phyloP scores from a whole-genome alignment of 2,113 vertebrate species.

The Nesoenas mayeri region DNA sequence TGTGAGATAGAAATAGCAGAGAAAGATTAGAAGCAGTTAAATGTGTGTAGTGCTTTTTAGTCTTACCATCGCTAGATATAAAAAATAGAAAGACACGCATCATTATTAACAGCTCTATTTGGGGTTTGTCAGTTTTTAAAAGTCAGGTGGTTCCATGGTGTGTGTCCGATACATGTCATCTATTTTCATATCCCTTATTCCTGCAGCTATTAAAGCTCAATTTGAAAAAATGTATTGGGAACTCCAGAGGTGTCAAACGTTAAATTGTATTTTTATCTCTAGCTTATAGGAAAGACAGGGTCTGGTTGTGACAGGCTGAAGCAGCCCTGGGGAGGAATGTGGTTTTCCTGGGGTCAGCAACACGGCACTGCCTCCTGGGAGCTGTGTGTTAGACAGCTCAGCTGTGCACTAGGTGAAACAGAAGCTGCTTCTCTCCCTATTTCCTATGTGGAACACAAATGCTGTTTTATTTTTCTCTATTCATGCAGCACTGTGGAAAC shows the following conservation, averaged over 20 bases:
- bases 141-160: neutral
- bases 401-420: neutral
- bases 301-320: neutral
- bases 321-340: neutral
- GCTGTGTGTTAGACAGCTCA: neutral
- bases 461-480: neutral
- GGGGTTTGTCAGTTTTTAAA: neutral
- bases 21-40: neutral
- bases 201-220: neutral
- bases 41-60: neutral
- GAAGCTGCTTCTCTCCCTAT: neutral
- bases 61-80: neutral
- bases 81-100: neutral
- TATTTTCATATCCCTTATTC: neutral
- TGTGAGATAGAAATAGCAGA: neutral
- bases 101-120: neutral
- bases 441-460: neutral
- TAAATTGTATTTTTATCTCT: neutral
- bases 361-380: neutral
- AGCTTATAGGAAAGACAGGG: neutral
- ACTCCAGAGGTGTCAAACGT: neutral
- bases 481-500: neutral
- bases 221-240: neutral
- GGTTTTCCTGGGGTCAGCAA: neutral
- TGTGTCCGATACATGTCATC: neutral